Percentiles rank a stretch among this genome's conserved stretches.
Conservation (phyloP, 1,140 invertebrate species). For the Zaprionus camerounensis region DNA sequence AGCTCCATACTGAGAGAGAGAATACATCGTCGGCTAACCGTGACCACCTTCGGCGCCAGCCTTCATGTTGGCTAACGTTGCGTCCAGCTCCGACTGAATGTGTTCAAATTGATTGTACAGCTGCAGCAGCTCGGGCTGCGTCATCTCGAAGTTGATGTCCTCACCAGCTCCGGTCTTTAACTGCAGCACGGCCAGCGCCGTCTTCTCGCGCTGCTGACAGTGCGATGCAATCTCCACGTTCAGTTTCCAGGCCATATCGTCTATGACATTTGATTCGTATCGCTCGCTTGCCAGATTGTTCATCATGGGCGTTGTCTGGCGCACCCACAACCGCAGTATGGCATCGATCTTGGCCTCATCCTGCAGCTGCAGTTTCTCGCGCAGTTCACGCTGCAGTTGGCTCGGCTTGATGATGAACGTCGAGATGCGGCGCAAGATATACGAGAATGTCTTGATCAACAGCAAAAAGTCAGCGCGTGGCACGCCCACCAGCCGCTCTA, state of each 20-base stretch:
- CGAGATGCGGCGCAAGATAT: conserved; percentile 80
- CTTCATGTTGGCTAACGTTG: conserved; percentile 70
- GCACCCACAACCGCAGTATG: conserved; percentile 78
- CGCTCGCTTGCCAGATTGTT: conserved; percentile 77
- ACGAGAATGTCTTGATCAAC: conserved; percentile 83
- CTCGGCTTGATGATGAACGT: conserved; percentile 83
- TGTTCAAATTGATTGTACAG: conserved; percentile 82
- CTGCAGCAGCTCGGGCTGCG: conserved; percentile 72
- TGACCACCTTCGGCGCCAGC: neutral
- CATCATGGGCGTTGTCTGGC: conserved; percentile 78
- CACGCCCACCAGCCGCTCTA: conserved; percentile 80
- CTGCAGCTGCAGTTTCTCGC: conserved; percentile 78
- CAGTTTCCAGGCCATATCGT: conserved; percentile 81
- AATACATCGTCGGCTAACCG: neutral
- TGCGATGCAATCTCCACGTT: conserved; percentile 83
- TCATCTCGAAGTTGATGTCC: conserved; percentile 83
- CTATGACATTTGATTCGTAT: conserved; percentile 80
- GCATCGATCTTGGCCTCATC: conserved; percentile 84
- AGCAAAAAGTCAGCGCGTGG: conserved; percentile 75
- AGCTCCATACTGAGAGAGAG: neutral
- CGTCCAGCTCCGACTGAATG: conserved; percentile 78
- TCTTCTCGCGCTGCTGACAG: conserved; percentile 81
- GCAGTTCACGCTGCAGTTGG: conserved; percentile 71
- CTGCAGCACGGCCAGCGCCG: conserved; percentile 71
- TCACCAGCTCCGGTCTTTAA: conserved; percentile 75